These are phyloP conservation scores for Andrena praecox DNA, from an alignment of 2,888 invertebrate species.

Conservation along the genomic window DNA sequence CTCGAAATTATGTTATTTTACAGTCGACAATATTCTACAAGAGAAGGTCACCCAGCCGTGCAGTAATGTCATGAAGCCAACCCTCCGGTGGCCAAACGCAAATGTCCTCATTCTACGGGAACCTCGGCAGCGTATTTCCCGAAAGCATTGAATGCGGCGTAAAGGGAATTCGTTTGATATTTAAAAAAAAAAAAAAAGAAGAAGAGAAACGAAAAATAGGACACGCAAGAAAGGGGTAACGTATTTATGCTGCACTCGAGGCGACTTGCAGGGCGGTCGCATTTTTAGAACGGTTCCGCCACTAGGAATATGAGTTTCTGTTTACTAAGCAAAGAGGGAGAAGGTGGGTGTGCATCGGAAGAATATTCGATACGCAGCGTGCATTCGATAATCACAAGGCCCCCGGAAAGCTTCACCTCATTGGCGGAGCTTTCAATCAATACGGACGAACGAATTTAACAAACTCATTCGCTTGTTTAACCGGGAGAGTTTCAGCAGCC, in stretches of 20 bases:
- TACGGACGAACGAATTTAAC: slow-evolving; percentile 53
- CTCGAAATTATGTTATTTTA: not conserved
- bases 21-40: not conserved
- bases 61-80: no score
- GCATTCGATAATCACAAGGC: slow-evolving; percentile 28
- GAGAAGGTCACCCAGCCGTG: no score
- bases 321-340: slow-evolving; percentile 1
- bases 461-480: slow-evolving; percentile 63
- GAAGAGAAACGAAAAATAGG: not conserved
- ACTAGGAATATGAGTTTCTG: not conserved
- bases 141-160: not conserved
- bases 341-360: not conserved
- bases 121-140: not conserved
- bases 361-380: slow-evolving; percentile 9
- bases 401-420: slow-evolving; percentile 19
- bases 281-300: not conserved
- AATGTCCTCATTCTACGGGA: not conserved
- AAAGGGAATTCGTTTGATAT: not conserved
- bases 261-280: not conserved
- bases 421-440: slow-evolving; percentile 40
- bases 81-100: no score
- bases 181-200: not conserved
- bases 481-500: slow-evolving; percentile 39
- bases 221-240: not conserved
- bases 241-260: slow-evolving; percentile 7